These are phyloP conservation scores for Tachina fera DNA, from an alignment of 2,888 invertebrate species.

Conservation along the genomic window DNA sequence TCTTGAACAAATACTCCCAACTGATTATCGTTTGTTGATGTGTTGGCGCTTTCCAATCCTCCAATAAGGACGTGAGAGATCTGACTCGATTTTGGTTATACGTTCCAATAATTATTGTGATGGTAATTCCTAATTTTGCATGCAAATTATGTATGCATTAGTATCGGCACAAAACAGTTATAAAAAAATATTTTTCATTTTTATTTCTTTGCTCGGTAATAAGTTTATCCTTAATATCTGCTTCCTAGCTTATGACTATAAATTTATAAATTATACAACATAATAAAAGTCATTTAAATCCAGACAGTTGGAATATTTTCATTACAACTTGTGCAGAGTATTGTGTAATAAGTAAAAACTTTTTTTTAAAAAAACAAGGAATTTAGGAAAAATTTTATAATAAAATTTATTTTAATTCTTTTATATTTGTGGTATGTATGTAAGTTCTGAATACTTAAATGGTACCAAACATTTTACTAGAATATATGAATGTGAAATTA, in stretches of 20 bases:
- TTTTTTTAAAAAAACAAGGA: not conserved
- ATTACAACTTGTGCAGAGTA: slow-evolving; percentile 6
- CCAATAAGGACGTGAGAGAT: too few species aligned
- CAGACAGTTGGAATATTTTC: slow-evolving; percentile 12
- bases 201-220: not conserved
- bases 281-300: slow-evolving; percentile 31
- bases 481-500: not conserved
- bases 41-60: too few species aligned
- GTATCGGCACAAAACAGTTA: too few species aligned
- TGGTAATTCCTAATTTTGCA: too few species aligned
- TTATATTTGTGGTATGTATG: not conserved
- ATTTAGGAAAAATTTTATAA: not conserved
- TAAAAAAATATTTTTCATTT: too few species aligned
- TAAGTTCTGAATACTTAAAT: not conserved
- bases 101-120: too few species aligned
- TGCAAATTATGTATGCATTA: too few species aligned
- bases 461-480: not conserved
- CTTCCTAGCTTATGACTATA: not conserved
- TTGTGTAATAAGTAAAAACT: not conserved
- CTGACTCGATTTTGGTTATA: too few species aligned
- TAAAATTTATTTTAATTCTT: not conserved
- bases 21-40: too few species aligned
- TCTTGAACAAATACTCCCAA: too few species aligned
- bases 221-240: not conserved
- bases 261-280: not conserved